These are phyloP conservation scores for Myrmecobius fasciatus DNA, from an alignment of 2,113 vertebrate species.

Conservation along the genomic window DNA sequence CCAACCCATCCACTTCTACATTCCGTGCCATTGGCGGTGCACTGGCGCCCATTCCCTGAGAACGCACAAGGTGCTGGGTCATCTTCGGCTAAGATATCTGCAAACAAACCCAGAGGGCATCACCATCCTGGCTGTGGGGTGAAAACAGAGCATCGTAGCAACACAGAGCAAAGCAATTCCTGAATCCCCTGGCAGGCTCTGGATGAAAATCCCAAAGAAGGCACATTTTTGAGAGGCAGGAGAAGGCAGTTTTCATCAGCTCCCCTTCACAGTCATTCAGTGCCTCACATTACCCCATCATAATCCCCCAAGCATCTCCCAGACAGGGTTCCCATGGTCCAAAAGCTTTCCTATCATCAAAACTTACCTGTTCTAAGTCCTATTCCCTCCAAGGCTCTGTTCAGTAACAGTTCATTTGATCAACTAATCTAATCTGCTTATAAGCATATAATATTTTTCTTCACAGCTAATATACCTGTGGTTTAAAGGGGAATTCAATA, in stretches of 20 bases:
- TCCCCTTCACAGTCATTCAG: neutral
- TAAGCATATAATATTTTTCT: neutral
- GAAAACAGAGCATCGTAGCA: neutral
- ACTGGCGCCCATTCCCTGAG: conserved; percentile 96
- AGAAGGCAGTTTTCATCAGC: neutral
- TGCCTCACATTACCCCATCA: neutral
- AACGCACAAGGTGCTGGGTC: conserved; percentile 97
- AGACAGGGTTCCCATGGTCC: neutral
- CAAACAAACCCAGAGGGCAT: conserved; percentile 43
- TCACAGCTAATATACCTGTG: neutral
- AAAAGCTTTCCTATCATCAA: neutral
- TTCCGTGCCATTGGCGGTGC: conserved; percentile 92
- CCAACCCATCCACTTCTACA: conserved; percentile 97
- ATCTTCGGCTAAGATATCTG: conserved; percentile 93
- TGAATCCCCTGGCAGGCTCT: neutral
- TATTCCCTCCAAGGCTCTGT: neutral
- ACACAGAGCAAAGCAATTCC: neutral
- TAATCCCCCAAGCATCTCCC: neutral
- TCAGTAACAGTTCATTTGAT: neutral
- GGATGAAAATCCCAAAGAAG: neutral
- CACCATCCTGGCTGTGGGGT: neutral
- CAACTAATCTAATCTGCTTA: neutral
- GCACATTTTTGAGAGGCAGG: neutral
- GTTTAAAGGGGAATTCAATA: neutral
- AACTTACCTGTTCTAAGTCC: neutral